Evolutionary conservation across 1,140 invertebrate species (phyloP), one percentile per base, ranked within the genome.

Genomic region (Antheraea pernyi): DNA sequence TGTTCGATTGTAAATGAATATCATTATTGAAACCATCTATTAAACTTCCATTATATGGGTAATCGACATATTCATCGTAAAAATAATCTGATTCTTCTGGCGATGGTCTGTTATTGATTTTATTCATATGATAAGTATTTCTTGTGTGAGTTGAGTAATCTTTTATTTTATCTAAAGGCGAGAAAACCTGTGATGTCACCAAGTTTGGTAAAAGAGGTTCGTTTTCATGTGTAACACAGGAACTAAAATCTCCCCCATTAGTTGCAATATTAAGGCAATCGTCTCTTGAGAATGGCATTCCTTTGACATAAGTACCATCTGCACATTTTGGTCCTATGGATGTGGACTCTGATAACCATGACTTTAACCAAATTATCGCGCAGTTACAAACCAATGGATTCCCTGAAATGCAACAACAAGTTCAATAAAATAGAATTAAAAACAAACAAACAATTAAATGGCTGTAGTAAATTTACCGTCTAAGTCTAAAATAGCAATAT

Each of bases 381-480:
- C 97, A 97, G 10, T 96, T 95, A 85, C 97, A 97, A 11, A 95
- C 93, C 58, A 98, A 89, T 10, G 97, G 97, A 93, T 97, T 97
- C 16, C 96, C 96, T 97, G 81, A 68, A 92, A 92, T 69, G 73
- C 71, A 22, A 16, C 11, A 81, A 79, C 19, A 10, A 53, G 0
- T 6, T 53, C 65, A 72, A 30, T 59, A 65, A 30, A 7, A 19
- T 60, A 60, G 11, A 30, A 30, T 19, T 30, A 9, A 61, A 61
- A 61, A 16, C 7, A 61, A 61, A 0, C 70, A 58, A 3, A 68
- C 65, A 66, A 65, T 60, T n/a, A 65, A 53, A 53, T 53, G 2
- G 16, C 16, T 53, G 46, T 53, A 53, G 6, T 42, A 53, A 53
- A 88, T 92, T 93, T 93, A 97, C 97, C 97, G 89, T 97, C 96